A percentile compares a stretch with the other conserved stretches of the same genome.
phyloP scores from a whole-genome alignment of 1,140 invertebrate species.

The Sinonovacula constricta region DNA sequence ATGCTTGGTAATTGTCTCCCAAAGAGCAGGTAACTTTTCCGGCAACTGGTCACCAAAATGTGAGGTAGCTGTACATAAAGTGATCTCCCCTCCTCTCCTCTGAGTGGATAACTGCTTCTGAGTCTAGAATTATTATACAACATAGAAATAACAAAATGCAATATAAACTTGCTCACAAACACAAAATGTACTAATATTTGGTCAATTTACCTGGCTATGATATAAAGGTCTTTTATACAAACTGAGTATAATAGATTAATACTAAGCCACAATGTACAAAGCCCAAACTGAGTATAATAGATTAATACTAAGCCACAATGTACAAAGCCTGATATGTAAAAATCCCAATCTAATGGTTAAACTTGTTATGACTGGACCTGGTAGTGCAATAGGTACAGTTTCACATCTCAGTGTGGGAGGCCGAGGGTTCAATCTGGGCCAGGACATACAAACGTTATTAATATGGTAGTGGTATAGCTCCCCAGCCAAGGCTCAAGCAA shows the following conservation, averaged over 20 bases:
- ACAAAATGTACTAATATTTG: too few relatives aligned
- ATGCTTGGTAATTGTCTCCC: constrained; percentile 59
- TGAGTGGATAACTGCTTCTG: constrained; percentile 66
- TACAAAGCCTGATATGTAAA: neutral
- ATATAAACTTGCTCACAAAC: neutral
- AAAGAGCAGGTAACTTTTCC: constrained; percentile 63
- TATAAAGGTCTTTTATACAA: neutral
- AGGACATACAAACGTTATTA: too few relatives aligned
- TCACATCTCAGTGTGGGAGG: too few relatives aligned
- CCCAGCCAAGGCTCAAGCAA: too few relatives aligned
- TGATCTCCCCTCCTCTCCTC: constrained; percentile 65
- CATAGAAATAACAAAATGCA: neutral
- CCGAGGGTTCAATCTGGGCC: too few relatives aligned
- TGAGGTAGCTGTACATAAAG: constrained; percentile 64
- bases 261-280: neutral
- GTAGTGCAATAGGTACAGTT: too few relatives aligned
- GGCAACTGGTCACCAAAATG: constrained; percentile 61
- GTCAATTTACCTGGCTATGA: too few relatives aligned
- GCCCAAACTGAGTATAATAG: neutral
- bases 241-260: neutral
- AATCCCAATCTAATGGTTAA: too few relatives aligned
- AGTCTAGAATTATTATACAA: constrained; percentile 46
- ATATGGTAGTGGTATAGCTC: too few relatives aligned
- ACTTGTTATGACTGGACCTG: too few relatives aligned
- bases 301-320: neutral